A percentile compares a stretch with the other conserved stretches of the same genome.
Conservation (phyloP, 2,113 vertebrate species). For the Menidia beryllina region DNA sequence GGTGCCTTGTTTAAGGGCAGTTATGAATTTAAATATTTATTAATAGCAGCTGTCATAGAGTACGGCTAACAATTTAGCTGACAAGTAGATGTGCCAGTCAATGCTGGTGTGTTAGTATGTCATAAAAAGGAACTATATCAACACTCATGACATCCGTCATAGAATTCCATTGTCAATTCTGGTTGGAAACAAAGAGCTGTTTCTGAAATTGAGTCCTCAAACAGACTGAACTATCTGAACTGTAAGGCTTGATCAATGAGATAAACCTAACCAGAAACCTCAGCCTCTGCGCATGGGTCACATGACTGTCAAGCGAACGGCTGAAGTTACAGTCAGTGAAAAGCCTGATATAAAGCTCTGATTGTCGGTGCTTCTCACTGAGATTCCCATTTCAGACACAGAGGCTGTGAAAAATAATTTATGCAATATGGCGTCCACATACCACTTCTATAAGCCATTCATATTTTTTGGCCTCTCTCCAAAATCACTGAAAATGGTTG, state of each 20-base stretch:
- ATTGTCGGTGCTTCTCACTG: constrained; percentile 19
- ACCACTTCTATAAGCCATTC: constrained; percentile 15
- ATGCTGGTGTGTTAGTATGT: constrained; percentile 9
- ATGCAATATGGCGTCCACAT: constrained; percentile 20
- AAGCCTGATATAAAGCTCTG: constrained; percentile 24
- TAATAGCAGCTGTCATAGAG: constrained; percentile 34
- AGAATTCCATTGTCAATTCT: not conserved
- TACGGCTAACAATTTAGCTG: constrained; percentile 27
- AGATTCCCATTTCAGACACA: constrained; percentile 20
- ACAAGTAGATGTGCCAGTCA: constrained; percentile 14
- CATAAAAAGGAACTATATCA: constrained; percentile 5
- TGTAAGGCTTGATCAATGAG: not conserved
- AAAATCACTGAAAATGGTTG: constrained; percentile 3
- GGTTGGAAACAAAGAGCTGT: not conserved
- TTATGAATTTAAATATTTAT: constrained; percentile 29
- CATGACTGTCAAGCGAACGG: constrained; percentile 1
- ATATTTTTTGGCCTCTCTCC: constrained; percentile 8
- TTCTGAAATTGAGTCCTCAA: not conserved
- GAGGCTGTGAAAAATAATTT: constrained; percentile 16
- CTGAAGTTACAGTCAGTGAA: constrained; percentile 17
- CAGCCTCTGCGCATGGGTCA: not conserved
- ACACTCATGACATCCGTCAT: not conserved
- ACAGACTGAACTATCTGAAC: not conserved
- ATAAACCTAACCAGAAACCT: not conserved
- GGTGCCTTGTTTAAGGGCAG: constrained; percentile 31